These are phyloP conservation scores for Ibidorhyncha struthersii DNA, from an alignment of 2,113 vertebrate genomes.

Conservation along the genomic window DNA sequence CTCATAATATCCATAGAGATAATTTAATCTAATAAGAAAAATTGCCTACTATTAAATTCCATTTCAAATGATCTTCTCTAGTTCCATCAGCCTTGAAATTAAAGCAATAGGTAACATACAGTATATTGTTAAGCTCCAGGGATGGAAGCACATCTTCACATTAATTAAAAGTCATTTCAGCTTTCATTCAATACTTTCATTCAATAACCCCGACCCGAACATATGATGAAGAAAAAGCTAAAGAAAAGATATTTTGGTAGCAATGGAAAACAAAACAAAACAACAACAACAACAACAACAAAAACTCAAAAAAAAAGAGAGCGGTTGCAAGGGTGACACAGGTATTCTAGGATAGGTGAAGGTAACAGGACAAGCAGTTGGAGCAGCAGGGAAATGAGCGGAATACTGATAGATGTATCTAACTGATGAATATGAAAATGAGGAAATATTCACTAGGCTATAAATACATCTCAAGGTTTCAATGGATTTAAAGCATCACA, in stretches of 20 bases:
- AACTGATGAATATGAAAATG: background rate
- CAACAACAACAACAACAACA: no score
- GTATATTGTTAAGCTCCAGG: background rate
- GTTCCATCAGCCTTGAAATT: background rate
- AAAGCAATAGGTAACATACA: background rate
- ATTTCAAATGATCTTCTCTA: background rate
- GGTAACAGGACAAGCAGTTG: background rate
- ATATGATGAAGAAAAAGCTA: background rate
- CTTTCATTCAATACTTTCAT: background rate
- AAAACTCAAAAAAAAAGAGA: background rate
- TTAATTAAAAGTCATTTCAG: background rate
- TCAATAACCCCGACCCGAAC: background rate
- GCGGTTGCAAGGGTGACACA: fast-evolving
- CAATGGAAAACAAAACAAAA: background rate
- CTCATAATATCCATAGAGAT: background rate
- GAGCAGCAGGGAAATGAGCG: background rate
- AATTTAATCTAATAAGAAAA: background rate
- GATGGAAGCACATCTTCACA: background rate
- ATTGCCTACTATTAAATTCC: background rate
- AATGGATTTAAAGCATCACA: background rate
- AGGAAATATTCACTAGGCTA: background rate
- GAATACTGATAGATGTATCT: background rate
- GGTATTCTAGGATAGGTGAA: background rate
- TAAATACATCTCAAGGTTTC: background rate
- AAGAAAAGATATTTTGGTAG: background rate